Conservation (phyloP, 2,797 vertebrate species). For the Eulemur coronatus region DNA sequence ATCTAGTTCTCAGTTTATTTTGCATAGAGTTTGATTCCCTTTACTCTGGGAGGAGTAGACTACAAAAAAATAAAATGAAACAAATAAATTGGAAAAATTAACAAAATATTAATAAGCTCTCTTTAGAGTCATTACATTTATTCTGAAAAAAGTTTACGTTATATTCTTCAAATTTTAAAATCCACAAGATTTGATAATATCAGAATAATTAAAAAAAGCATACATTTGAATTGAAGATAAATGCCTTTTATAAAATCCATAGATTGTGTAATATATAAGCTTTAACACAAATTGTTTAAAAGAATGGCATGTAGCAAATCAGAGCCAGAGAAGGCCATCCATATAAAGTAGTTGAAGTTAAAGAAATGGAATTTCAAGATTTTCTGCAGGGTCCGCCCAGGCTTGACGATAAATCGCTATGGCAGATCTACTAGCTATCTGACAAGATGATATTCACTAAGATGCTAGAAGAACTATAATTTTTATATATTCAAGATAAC, state of each 20-base stretch:
- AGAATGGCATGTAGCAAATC: background rate
- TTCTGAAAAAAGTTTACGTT: conserved; percentile 8
- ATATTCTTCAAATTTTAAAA: conserved; percentile 13
- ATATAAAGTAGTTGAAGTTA: background rate
- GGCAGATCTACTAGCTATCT: background rate
- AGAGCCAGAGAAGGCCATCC: background rate
- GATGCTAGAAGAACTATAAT: background rate
- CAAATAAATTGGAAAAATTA: conserved; percentile 66
- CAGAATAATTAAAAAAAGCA: background rate
- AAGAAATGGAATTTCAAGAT: conserved; percentile 11
- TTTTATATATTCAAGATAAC: background rate
- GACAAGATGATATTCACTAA: background rate
- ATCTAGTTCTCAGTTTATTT: background rate
- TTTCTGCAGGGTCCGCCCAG: background rate
- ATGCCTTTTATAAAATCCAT: background rate
- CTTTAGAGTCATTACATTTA: conserved; percentile 44
- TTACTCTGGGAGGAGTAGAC: background rate
- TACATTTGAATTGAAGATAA: background rate
- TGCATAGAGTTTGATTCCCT: background rate
- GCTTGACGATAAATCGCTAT: background rate
- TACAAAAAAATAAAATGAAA: conserved; percentile 56
- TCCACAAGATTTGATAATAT: background rate
- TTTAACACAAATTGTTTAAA: background rate
- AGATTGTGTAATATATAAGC: background rate
- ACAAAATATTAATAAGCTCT: conserved; percentile 64